Conservation (phyloP, 2,113 vertebrate genomes). For the Campylomormyrus tamandua region DNA sequence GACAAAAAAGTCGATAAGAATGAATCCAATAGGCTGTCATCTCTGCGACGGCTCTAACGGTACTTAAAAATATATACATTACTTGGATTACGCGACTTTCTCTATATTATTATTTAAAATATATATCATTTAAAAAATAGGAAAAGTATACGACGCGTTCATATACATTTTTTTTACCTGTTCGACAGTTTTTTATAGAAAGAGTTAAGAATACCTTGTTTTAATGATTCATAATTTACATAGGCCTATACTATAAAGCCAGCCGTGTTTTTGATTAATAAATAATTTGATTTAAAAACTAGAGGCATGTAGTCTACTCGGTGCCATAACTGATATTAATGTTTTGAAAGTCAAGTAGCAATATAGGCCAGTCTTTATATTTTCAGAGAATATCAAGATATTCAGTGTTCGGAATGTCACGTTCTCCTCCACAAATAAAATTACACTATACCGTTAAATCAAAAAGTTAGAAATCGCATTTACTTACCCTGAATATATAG, state of each 20-base stretch:
- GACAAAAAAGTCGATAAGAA: background rate
- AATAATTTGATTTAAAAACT: background rate
- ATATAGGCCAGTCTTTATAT: background rate
- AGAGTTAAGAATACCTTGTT: background rate
- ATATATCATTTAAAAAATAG: background rate
- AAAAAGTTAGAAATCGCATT: background rate
- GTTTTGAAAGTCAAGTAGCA: background rate
- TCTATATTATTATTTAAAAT: background rate
- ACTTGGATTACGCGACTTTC: background rate
- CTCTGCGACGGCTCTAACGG: background rate
- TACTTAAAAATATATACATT: background rate
- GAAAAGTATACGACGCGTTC: background rate
- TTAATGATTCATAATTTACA: background rate
- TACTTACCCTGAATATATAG: slow-evolving; percentile 88
- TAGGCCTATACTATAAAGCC: background rate
- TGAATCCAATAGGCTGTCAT: background rate
- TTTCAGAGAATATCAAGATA: background rate
- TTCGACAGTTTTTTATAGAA: background rate
- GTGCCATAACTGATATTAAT: background rate
- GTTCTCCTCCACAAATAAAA: background rate
- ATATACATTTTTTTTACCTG: background rate
- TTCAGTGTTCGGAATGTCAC: background rate
- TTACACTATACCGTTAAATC: background rate
- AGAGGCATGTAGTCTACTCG: background rate
- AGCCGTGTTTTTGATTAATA: background rate